Evolutionary conservation across 2,888 invertebrate genomes (phyloP).

Genomic region (Parascotia fuliginaria): DNA sequence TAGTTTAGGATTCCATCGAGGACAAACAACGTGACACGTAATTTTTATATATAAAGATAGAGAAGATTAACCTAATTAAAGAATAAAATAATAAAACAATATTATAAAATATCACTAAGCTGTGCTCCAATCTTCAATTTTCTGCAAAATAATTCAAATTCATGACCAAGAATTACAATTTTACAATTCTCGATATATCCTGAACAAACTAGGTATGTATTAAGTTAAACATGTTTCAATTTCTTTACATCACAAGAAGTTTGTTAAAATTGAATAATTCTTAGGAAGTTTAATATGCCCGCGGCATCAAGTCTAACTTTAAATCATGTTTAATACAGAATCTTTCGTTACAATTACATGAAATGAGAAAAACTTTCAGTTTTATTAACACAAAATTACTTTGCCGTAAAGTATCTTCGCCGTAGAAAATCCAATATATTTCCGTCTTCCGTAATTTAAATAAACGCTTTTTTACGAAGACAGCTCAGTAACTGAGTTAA

Average conservation of each 20-base stretch:
- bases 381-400: slow-evolving; percentile 42
- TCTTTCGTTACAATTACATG: slow-evolving; percentile 16
- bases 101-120: too few relatives aligned
- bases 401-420: slow-evolving; percentile 35
- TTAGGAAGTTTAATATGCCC: slow-evolving; percentile 12
- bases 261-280: slow-evolving; percentile 2
- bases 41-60: too few relatives aligned
- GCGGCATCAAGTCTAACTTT: slow-evolving; percentile 9
- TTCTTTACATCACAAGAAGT: slow-evolving; percentile 6
- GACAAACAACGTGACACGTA: too few relatives aligned
- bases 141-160: too few relatives aligned
- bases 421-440: slow-evolving; percentile 38
- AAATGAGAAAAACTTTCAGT: slow-evolving; percentile 18
- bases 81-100: too few relatives aligned
- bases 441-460: slow-evolving; percentile 46
- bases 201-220: too few relatives aligned
- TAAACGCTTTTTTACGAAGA: slow-evolving; percentile 43
- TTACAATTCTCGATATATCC: too few relatives aligned
- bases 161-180: too few relatives aligned
- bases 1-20: too few relatives aligned
- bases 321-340: slow-evolving; percentile 9
- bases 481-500: slow-evolving; percentile 38
- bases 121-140: too few relatives aligned
- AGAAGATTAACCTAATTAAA: too few relatives aligned
- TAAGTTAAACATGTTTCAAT: not conserved